Evolutionary conservation across 2,113 vertebrate species (phyloP), one percentile per base, ranked within the genome.

Genomic region (Atrichornis clamosus): DNA sequence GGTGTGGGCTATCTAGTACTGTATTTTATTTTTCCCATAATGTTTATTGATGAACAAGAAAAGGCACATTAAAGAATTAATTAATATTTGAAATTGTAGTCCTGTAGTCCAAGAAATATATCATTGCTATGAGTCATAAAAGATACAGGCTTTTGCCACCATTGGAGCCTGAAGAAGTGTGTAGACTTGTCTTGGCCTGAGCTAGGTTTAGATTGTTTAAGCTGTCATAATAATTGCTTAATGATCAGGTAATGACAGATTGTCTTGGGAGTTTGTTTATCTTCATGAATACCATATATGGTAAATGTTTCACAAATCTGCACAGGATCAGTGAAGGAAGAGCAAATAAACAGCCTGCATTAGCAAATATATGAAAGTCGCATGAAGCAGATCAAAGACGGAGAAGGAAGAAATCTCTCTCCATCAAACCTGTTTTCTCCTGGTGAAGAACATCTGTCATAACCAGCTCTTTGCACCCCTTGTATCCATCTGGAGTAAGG

Each of bases 381-480:
- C 26, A 9, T 5, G 63, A 32, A 86, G 39, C 5, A 63, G 13
- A 19, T 15, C 15, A 44, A 90, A 94, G 37, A 22, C 13, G 77
- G 22, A 69, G 44, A 70, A 35, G 19, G 8, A 67, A 58, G 27
- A 87, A 85, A 49, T 52, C 16, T 19, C 5, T 24, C 42, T 63
- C 18, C 13, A 14, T 42, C 30, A 83, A 58, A 63, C 12, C 20
- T 37, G 2, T 21, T 49, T 69, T 53, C 32, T 58, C 37, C 16
- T 7, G 46, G 42, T 46, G 23, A 92, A 62, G 20, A 90, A 37
- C 2, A 2, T 62, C 14, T 44, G 32, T 16, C 9, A 18, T 22
- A 3, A 2, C 8, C 26, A 79, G 17, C 7, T 6, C 35, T 35
- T 72, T 2, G 3, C 63, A 72, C 0, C 2, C 4, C 2, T 2